Evolutionary conservation across 2,113 vertebrate genomes (phyloP), one percentile per base, ranked within the genome.

Genomic region (Dicerorhinus sumatrensis): DNA sequence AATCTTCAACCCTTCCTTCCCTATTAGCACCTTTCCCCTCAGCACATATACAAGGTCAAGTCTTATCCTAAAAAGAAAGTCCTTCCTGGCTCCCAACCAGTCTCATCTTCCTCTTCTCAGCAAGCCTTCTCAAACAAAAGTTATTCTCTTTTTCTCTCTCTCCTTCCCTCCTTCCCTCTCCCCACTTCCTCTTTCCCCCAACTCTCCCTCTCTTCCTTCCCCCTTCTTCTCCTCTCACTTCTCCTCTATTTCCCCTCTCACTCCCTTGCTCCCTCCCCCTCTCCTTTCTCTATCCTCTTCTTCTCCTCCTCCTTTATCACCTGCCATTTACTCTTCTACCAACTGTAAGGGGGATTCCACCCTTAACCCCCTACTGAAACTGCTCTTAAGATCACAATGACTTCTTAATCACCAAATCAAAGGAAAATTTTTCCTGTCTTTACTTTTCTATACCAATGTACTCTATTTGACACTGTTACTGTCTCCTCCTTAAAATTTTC

Each of bases 401-500:
- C 77, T 92, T 82, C 58, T 60, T 77, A 84, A 67, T 69, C n/a
- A 39, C 18, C 70, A 84, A 87, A 42, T n/a, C 48, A 77, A 84
- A 95, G 84, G 25, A 69, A 14, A 29, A 89, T 46, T 67, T 77
- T 48, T 76, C 46, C n/a, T 83, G n/a, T 75, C 56, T 94, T 94
- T 89, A 7, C 63, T 72, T 73, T 89, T 88, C 62, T 46, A 48
- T 76, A 90, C 36, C 60, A 23, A 69, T 20, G 39, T 90, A 51
- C 60, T 77, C 9, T 39, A 91, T 84, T 77, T 90, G 48, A 83
- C 13, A 77, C 39, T 88, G 36, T 69, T 67, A 77, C 69, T 67
- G 8, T 83, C 39, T 90, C 48, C 20, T 65, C 46, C 20, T 65
- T 58, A 63, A 76, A 83, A 58, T 83, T 56, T 89, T 94, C 56